Evolutionary conservation across 2,888 invertebrate species (phyloP).

Genomic region (Chymomyza procnemis): DNA sequence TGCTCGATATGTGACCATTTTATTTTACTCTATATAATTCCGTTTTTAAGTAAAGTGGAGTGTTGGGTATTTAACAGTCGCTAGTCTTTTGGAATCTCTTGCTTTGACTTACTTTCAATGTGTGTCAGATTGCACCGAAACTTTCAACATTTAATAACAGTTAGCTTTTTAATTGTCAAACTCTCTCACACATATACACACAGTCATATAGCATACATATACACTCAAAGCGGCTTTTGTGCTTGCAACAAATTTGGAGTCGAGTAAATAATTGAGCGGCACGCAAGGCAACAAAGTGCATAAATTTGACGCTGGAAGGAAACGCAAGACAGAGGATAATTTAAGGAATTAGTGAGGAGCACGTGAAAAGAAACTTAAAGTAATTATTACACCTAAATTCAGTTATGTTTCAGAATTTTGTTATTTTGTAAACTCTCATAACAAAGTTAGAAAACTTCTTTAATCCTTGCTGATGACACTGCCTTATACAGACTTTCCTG

Average conservation of each 20-base stretch:
- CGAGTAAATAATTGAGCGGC: background rate
- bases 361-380: background rate
- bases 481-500: too few relatives aligned
- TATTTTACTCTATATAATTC: too few relatives aligned
- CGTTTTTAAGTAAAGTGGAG: too few relatives aligned
- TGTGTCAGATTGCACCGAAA: background rate
- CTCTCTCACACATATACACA: too few relatives aligned
- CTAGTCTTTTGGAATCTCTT: background rate
- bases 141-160: slow-evolving; percentile 1
- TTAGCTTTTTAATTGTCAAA: background rate
- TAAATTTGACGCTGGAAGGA: background rate
- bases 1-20: too few relatives aligned
- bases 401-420: background rate
- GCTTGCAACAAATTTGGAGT: background rate
- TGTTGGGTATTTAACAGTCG: too few relatives aligned
- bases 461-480: too few relatives aligned
- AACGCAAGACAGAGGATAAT: background rate
- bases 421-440: too few relatives aligned
- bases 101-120: background rate
- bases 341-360: background rate
- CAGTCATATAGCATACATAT: background rate
- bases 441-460: too few relatives aligned
- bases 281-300: background rate
- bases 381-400: background rate
- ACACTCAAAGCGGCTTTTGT: background rate